phyloP scores from a whole-genome alignment of 2,797 vertebrate species.

The Paratrypauchen microcephalus region DNA sequence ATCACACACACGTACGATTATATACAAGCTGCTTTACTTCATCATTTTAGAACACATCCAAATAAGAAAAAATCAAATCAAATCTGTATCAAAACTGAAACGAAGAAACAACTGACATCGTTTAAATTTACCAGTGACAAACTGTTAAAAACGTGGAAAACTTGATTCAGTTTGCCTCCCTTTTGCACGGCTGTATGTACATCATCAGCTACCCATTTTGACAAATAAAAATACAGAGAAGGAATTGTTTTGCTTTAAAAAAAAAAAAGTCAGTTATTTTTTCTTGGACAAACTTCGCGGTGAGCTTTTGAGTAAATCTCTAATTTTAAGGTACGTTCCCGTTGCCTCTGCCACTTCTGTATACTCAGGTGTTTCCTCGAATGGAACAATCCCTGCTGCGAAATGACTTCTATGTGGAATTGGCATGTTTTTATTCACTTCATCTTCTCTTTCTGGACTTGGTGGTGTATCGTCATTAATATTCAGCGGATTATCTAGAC shows the following conservation, averaged over 20 bases:
- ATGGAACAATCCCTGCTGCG: slow-evolving; percentile 90
- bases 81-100: slow-evolving; percentile 33
- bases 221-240: slow-evolving; percentile 35
- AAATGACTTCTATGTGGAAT: slow-evolving; percentile 94
- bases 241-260: slow-evolving; percentile 9
- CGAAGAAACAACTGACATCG: slow-evolving; percentile 29
- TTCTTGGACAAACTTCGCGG: slow-evolving; percentile 89
- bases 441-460: slow-evolving; percentile 19
- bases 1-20: slow-evolving; percentile 2
- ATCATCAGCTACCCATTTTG: slow-evolving; percentile 29
- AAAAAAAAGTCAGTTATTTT: slow-evolving; percentile 56
- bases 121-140: not conserved
- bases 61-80: slow-evolving; percentile 29
- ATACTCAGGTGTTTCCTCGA: slow-evolving; percentile 95
- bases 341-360: slow-evolving; percentile 94
- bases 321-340: slow-evolving; percentile 90
- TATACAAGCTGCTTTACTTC: slow-evolving; percentile 31
- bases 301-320: slow-evolving; percentile 89
- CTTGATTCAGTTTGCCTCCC: slow-evolving; percentile 12
- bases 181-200: slow-evolving; percentile 29
- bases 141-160: slow-evolving; percentile 18
- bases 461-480: slow-evolving; percentile 2
- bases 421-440: slow-evolving; percentile 54
- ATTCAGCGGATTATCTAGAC: slow-evolving; percentile 26
- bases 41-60: slow-evolving; percentile 28